Base-by-base conservation (phyloP, 2,888 invertebrate species). In the Eledona agricola region DNA sequence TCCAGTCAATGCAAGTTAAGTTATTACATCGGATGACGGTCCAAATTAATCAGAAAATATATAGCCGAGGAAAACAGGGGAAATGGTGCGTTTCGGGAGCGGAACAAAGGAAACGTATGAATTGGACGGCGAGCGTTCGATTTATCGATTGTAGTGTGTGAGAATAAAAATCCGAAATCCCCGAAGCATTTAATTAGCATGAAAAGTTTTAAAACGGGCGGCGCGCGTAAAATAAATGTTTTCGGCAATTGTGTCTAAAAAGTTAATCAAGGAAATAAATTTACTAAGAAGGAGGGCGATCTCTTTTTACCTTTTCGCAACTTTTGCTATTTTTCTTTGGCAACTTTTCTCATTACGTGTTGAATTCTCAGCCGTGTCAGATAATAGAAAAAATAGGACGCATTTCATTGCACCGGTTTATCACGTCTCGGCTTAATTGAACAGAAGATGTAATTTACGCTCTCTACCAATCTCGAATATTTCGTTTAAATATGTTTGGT, bases 221-320 rank as follows among this genome's bases (percentile, higher is more conserved):
- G 25, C 29, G 31, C 13, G 31, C 37, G 52, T 40, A 26, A 51
- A 59, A 64, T 60, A 58, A 65, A 62, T 59, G 60, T 55, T 62
- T 60, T 49, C 58, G 49, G 51, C 55, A 54, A 59, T 58, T 53
- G 50, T 51, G 51, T 58, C 57, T 52, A 69, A 67, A 64, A 67
- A 67, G 66, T 69, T 70, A 70, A 70, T 70, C 68, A 70, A 68
- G 67, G 67, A 69, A 70, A 70, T 70, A 69, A 69, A 69, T 70
- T 69, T 65, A 57, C 59, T 63, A 57, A 61, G 65, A 64, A 59
- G 60, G 53, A 64, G n/a, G n/a, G 53, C 63, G 64, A 63, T 58
- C 60, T 62, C 65, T 65, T 62, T 59, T 63, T 63, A 67, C 68
- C 69, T 69, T 69, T 67, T 62, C 65, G 58, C 57, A 68, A 69